phyloP scores from a whole-genome alignment of 1,140 invertebrate species.

The Dendroctonus valens region DNA sequence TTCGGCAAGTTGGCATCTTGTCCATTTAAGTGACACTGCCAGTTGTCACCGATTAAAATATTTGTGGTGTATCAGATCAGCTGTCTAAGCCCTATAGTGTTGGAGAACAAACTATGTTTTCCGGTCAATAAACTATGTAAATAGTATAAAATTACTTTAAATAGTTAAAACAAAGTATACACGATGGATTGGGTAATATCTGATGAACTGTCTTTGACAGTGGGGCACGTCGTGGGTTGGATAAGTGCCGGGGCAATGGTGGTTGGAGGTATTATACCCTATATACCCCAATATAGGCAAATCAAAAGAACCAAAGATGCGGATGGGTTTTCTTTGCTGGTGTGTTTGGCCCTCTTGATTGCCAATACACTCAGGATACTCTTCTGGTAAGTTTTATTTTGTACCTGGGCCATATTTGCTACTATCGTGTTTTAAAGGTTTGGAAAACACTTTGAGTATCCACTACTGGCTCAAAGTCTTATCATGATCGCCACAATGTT shows the following conservation, averaged over 20 bases:
- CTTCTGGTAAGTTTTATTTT: slow-evolving; percentile 80
- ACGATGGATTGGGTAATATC: slow-evolving; percentile 71
- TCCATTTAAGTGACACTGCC: too few relatives aligned
- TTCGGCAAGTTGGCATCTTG: too few relatives aligned
- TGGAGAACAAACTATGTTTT: background rate
- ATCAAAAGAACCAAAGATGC: slow-evolving; percentile 88
- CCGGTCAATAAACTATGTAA: slow-evolving; percentile 1
- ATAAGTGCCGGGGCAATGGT: slow-evolving; percentile 81
- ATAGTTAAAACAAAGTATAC: slow-evolving; percentile 14
- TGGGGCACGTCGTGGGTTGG: slow-evolving; percentile 66
- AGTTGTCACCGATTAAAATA: too few relatives aligned
- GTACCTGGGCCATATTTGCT: background rate
- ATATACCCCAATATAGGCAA: slow-evolving; percentile 91
- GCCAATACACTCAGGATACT: slow-evolving; percentile 96
- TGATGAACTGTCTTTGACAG: slow-evolving; percentile 64
- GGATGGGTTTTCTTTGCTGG: slow-evolving; percentile 94
- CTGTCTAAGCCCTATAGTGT: too few relatives aligned
- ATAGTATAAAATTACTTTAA: background rate
- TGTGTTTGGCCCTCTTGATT: slow-evolving; percentile 90
- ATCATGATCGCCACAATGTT: slow-evolving; percentile 98
- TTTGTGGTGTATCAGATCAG: too few relatives aligned
- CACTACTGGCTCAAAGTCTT: slow-evolving; percentile 93
- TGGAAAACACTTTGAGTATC: slow-evolving; percentile 93
- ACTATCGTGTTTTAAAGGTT: slow-evolving; percentile 70
- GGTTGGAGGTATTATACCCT: slow-evolving; percentile 82